phyloP scores from a whole-genome alignment of 1,140 invertebrate species.

The Nomia melanderi region DNA sequence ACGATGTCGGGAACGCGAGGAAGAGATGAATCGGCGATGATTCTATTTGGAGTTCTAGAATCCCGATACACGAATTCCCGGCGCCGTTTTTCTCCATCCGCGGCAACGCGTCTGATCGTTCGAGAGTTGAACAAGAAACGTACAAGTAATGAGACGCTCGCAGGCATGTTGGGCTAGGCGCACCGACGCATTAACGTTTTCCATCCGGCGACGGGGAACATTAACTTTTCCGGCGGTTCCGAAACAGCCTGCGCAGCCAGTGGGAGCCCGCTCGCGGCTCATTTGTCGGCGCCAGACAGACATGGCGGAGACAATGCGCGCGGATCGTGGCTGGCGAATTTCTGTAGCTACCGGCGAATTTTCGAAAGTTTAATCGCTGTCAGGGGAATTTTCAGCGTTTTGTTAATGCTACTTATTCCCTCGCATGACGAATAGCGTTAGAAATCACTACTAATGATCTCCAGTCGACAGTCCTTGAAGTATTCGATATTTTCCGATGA shows the following conservation, averaged over 20 bases:
- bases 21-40: background rate
- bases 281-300: conserved; percentile 25
- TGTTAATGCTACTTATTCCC: no score
- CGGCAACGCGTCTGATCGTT: conserved; percentile 30
- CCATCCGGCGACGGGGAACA: conserved; percentile 29
- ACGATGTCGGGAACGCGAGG: background rate
- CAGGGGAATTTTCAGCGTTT: no score
- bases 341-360: conserved; percentile 24
- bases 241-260: background rate
- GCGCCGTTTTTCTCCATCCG: background rate
- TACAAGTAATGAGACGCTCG: conserved; percentile 37
- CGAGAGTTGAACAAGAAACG: conserved; percentile 11
- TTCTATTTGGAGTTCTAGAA: background rate
- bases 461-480: no score
- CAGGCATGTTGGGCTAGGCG: conserved; percentile 25
- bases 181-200: conserved; percentile 34
- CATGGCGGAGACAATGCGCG: conserved; percentile 26
- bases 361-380: conserved; percentile 46
- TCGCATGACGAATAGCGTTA: no score
- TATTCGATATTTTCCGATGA: no score
- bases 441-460: no score
- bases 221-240: conserved; percentile 46
- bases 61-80: background rate
- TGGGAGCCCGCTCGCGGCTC: conserved; percentile 10
- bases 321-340: background rate